phyloP scores from a whole-genome alignment of 2,888 invertebrate genomes.

The Ormyrus pomaceus region DNA sequence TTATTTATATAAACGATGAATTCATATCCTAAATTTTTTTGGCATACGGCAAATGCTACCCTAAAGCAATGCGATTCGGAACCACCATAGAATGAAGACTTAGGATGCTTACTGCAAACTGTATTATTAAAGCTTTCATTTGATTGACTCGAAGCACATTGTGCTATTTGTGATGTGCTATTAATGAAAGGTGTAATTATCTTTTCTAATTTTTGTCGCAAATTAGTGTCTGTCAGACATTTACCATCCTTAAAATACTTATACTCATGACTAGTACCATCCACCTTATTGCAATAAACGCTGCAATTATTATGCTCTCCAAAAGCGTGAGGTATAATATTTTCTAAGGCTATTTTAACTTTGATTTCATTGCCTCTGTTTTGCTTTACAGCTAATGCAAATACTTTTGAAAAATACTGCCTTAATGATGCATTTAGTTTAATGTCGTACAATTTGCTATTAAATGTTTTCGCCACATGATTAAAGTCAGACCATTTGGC shows the following conservation, averaged over 20 bases:
- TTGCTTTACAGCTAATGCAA: constrained; percentile 19
- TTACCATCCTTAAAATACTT: constrained; percentile 17
- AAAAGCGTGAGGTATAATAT: constrained; percentile 33
- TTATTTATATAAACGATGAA: constrained; percentile 14
- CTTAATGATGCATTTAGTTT: neutral
- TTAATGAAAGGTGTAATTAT: constrained; percentile 13
- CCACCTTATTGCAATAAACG: neutral
- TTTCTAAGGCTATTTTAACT: constrained; percentile 6
- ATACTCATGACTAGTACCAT: neutral
- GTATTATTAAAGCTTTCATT: constrained; percentile 35
- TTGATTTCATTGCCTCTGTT: constrained; percentile 9
- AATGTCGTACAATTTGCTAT: neutral
- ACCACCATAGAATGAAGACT: constrained; percentile 23
- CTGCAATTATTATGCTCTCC: constrained; percentile 25
- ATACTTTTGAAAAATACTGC: constrained; percentile 17
- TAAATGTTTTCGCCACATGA: constrained; percentile 9
- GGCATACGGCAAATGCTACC: constrained; percentile 30
- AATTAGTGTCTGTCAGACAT: constrained; percentile 25
- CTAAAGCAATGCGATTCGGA: constrained; percentile 27
- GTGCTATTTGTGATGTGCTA: constrained; percentile 13
- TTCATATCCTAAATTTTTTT: constrained; percentile 26
- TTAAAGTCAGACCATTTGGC: constrained; percentile 2
- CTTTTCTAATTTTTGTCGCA: constrained; percentile 10
- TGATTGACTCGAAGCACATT: constrained; percentile 25
- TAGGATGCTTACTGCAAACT: constrained; percentile 34